These are phyloP conservation scores for Nyleta sp. DNA, from an alignment of 2,888 invertebrate species.

Conservation along the genomic window DNA sequence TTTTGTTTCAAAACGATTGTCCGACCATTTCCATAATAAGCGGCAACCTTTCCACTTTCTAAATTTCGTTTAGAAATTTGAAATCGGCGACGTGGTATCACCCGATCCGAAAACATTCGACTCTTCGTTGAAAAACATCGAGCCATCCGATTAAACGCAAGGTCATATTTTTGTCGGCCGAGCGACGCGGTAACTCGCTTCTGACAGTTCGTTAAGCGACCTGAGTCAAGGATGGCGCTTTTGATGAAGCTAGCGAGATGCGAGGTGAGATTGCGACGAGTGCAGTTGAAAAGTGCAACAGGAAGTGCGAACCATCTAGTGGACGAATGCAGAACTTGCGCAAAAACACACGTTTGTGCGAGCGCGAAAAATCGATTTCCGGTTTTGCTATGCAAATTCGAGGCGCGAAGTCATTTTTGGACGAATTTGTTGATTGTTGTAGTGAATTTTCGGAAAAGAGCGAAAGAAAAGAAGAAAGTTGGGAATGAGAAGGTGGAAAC, in stretches of 20 bases:
- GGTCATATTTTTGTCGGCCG: constrained; percentile 40
- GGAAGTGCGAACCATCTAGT: constrained; percentile 60
- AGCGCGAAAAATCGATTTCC: constrained; percentile 46
- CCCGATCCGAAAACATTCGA: constrained; percentile 36
- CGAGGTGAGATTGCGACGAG: constrained; percentile 40
- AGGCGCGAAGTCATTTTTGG: background rate
- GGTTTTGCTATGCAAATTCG: background rate
- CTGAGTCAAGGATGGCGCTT: constrained; percentile 48
- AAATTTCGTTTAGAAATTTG: background rate
- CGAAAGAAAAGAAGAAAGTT: no score
- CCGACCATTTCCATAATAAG: background rate
- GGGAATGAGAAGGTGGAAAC: no score
- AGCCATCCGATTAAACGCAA: constrained; percentile 48
- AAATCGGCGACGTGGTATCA: constrained; percentile 9
- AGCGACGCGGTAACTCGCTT: constrained; percentile 19
- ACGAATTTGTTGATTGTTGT: background rate
- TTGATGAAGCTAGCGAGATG: constrained; percentile 39
- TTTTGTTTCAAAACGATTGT: no score
- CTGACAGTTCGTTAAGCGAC: constrained; percentile 51
- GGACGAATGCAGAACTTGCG: constrained; percentile 48
- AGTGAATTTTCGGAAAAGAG: no score
- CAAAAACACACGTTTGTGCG: constrained; percentile 26
- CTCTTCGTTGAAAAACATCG: constrained; percentile 31
- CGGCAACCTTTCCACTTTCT: background rate
- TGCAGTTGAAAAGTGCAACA: constrained; percentile 5